phyloP scores from a whole-genome alignment of 2,888 invertebrate genomes.

The Ganaspis brasiliensis region DNA sequence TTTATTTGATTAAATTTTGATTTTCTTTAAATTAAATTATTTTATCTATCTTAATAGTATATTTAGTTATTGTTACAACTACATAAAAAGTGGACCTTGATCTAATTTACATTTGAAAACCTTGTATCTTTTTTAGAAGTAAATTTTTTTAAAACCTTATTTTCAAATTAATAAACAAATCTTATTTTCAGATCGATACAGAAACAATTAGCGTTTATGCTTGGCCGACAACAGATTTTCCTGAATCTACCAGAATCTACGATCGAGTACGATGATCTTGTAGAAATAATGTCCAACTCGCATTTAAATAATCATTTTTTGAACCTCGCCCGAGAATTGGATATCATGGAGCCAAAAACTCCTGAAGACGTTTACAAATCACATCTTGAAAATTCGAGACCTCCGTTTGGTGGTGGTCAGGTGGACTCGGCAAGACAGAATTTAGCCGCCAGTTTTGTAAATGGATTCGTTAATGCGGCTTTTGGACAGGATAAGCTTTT shows the following conservation, averaged over 20 bases:
- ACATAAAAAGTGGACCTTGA: too few species aligned
- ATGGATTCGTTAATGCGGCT: slow-evolving; percentile 99
- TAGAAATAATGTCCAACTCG: slow-evolving; percentile 95
- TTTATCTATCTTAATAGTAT: too few species aligned
- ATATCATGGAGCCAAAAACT: slow-evolving; percentile 99
- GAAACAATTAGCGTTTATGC: slow-evolving; percentile 97
- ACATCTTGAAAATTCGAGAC: slow-evolving; percentile 94
- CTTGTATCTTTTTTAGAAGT: too few species aligned
- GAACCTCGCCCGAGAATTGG: slow-evolving; percentile 92
- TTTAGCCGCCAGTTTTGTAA: slow-evolving; percentile 98
- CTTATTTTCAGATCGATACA: slow-evolving; percentile 88
- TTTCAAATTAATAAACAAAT: too few species aligned
- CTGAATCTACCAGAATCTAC: slow-evolving; percentile 88
- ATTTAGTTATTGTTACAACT: too few species aligned
- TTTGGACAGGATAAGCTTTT: slow-evolving; percentile 98
- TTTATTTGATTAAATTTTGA: too few species aligned
- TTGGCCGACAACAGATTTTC: slow-evolving; percentile 96
- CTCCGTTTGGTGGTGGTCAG: slow-evolving; percentile 88
- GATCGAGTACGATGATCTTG: slow-evolving; percentile 87
- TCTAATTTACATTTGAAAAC: too few species aligned
- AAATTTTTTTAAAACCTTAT: too few species aligned
- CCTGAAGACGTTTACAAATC: slow-evolving; percentile 99
- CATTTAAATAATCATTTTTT: slow-evolving; percentile 96
- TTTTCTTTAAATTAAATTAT: too few species aligned
- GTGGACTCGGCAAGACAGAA: slow-evolving; percentile 98